Evolutionary conservation across 2,113 vertebrate genomes (phyloP).

Genomic region (Boulengeromyrus knoepffleri): DNA sequence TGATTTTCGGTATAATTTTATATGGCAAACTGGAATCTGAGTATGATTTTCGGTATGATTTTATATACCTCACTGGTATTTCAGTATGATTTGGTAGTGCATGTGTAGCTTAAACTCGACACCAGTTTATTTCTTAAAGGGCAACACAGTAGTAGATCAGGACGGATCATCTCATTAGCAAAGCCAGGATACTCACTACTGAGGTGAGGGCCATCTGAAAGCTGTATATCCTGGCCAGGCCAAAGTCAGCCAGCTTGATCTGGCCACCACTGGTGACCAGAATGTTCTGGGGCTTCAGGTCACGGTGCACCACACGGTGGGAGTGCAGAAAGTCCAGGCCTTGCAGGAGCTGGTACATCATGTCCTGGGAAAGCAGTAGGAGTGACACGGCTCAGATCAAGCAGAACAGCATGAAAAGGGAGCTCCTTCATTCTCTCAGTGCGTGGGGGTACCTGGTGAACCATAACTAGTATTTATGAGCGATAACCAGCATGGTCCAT

Average conservation of each 20-base stretch:
- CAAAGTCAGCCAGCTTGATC: conserved; percentile 94
- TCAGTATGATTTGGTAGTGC: background rate
- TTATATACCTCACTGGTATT: background rate
- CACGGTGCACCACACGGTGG: conserved; percentile 92
- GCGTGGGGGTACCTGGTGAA: background rate
- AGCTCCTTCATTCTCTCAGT: background rate
- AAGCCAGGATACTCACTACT: conserved; percentile 74
- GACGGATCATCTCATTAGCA: background rate
- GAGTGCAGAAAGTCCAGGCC: conserved; percentile 96
- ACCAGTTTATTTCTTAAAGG: background rate
- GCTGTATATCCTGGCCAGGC: conserved; percentile 95
- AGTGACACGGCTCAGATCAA: background rate
- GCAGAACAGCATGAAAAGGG: background rate
- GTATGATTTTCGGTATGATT: no score
- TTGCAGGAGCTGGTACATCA: conserved; percentile 97
- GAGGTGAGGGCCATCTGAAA: conserved; percentile 99
- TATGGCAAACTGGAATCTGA: no score
- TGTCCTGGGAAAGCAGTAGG: conserved; percentile 66
- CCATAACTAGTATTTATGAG: background rate
- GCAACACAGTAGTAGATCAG: background rate
- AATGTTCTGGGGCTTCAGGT: conserved; percentile 97
- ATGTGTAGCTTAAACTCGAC: background rate
- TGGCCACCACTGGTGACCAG: conserved; percentile 92
- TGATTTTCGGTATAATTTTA: no score
- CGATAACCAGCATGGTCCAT: background rate